Base-by-base conservation (phyloP, 1,140 invertebrate genomes). In the Sesamia nonagrioides region DNA sequence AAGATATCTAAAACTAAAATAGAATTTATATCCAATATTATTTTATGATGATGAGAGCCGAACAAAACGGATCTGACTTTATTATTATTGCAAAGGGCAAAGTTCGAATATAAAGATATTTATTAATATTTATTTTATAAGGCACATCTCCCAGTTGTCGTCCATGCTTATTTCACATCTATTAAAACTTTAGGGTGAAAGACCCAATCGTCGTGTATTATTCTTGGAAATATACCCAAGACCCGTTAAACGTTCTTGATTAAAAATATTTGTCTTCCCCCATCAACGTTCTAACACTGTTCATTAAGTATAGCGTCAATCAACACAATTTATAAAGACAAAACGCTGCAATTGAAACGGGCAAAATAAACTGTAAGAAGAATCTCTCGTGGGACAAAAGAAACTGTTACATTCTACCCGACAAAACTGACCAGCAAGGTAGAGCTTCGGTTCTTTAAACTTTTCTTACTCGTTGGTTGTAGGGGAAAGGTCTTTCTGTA, bases 371-470 rank as follows among this genome's bases (percentile, higher is more conserved):
- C 88, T 84, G 77, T 82, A 84, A 83, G 79, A 81, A 82, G 84
- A 88, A 87, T 86, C 87, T 83, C 84, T 88, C 84, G 84, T 84
- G 82, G 82, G 86, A 89, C 86, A 88, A 89, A 86, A 76, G 85
- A 79, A 80, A 83, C 80, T 84, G 84, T 87, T 48, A 78, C 66
- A 89, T 88, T 89, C 85, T 84, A 89, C 81, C 86, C 81, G 78
- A 86, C 81, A 84, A 78, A 83, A 80, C 80, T 77, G 80, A 80
- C 86, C 86, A 86, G 80, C 33, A 17, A 82, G 52, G 54, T 74
- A 13, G 86, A 88, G 68, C 88, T 73, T 58, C 18, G 60, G 68
- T 42, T 78, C 79, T 85, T 85, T 88, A 80, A 81, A 76, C 42
- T 78, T 45, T 15, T 50, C 73, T 80, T 81, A 88, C 80, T 15